A percentile compares a stretch with the other conserved stretches of the same genome.
Conservation (phyloP, 1,140 invertebrate species). For the Nymphalis io region DNA sequence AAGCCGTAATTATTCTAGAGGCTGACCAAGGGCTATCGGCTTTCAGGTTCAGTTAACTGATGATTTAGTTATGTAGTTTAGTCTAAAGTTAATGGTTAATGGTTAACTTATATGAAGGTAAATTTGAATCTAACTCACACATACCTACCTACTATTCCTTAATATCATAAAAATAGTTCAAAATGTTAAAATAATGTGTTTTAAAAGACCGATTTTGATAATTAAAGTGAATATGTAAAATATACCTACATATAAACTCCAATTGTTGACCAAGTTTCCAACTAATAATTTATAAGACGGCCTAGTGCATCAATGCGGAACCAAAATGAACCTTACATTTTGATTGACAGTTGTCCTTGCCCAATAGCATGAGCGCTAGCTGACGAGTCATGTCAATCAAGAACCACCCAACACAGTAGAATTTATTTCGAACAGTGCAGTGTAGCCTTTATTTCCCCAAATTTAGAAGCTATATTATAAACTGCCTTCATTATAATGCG, state of each 20-base stretch:
- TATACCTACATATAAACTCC: not conserved
- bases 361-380: constrained; percentile 83
- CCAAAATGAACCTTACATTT: constrained; percentile 53
- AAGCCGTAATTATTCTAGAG: constrained; percentile 51
- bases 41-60: constrained; percentile 65
- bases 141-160: not conserved
- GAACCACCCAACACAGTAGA: constrained; percentile 51
- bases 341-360: constrained; percentile 84
- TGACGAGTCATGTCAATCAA: constrained; percentile 84
- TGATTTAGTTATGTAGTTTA: constrained; percentile 54
- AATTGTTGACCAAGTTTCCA: not conserved
- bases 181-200: not conserved
- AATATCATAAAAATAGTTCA: not conserved
- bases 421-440: constrained; percentile 41
- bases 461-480: constrained; percentile 43
- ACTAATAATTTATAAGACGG: constrained; percentile 19
- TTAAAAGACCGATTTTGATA: not conserved
- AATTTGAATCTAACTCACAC: constrained; percentile 14
- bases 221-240: not conserved
- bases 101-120: constrained; percentile 3
- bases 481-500: constrained; percentile 50
- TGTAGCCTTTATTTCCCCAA: constrained; percentile 50
- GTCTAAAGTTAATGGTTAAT: constrained; percentile 21
- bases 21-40: constrained; percentile 66
- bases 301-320: constrained; percentile 53